phyloP scores from a whole-genome alignment of 2,797 vertebrate genomes.

The Sebastes flavidus region DNA sequence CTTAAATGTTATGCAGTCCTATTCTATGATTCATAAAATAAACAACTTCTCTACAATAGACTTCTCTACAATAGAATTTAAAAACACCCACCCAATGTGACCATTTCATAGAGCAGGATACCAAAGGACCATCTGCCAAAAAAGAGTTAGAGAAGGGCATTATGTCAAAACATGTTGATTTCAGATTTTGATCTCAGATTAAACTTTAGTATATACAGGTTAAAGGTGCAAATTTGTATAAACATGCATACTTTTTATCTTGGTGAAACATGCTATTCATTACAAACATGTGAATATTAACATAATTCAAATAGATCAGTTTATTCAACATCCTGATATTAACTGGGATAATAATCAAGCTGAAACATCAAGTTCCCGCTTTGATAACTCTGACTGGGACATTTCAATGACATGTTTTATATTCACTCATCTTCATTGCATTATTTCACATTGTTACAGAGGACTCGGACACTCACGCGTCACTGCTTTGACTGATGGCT shows the following conservation, averaged over 20 bases:
- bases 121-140: slow-evolving; percentile 93
- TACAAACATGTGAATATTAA: not conserved
- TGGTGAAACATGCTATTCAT: not conserved
- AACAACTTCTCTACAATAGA: not conserved
- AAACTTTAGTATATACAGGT: not conserved
- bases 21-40: not conserved
- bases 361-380: not conserved
- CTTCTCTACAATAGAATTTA: not conserved
- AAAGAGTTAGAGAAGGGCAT: not conserved
- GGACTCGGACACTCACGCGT: slow-evolving; percentile 81
- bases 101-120: slow-evolving; percentile 94
- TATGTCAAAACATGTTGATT: not conserved
- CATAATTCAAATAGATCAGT: not conserved
- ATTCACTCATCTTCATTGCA: not conserved
- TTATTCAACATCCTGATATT: not conserved
- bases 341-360: not conserved
- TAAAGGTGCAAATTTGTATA: not conserved
- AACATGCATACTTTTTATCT: not conserved
- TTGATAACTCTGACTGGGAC: not conserved
- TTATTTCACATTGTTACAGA: not conserved
- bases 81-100: slow-evolving; percentile 86
- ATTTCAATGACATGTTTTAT: not conserved
- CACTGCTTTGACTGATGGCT: slow-evolving; percentile 78
- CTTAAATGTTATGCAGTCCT: not conserved
- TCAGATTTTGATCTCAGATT: not conserved